Percentiles rank a stretch among this genome's conserved stretches.
Evolutionary conservation across 2,888 invertebrate species (phyloP).

Genomic region (Tipula vernalis): DNA sequence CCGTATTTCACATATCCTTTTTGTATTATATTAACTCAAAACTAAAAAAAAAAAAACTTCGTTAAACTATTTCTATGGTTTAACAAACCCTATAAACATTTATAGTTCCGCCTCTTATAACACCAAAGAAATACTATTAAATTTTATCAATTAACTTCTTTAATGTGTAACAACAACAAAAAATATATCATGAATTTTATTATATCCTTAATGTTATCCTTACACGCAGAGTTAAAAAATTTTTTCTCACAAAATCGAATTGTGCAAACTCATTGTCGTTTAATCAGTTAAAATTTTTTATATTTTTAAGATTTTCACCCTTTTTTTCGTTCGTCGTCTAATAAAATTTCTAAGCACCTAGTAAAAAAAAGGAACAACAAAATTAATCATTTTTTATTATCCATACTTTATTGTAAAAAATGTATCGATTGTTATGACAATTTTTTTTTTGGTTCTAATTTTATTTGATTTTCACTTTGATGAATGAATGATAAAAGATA

Average conservation of each 20-base stretch:
- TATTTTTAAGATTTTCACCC: not conserved
- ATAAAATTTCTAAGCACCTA: not conserved
- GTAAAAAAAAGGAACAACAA: not conserved
- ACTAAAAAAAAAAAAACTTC: not conserved
- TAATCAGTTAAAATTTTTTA: not conserved
- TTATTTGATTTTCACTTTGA: not conserved
- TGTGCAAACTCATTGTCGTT: slow-evolving; percentile 8
- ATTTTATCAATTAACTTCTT: slow-evolving; percentile 5
- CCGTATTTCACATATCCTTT: not conserved
- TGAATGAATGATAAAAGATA: not conserved
- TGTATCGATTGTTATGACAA: not conserved
- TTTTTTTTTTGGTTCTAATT: not conserved
- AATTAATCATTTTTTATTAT: slow-evolving; percentile 4
- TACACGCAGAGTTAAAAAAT: not conserved
- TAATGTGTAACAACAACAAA: not conserved
- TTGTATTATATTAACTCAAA: not conserved
- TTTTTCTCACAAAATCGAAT: not conserved
- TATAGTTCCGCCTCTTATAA: slow-evolving; percentile 5
- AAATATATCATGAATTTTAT: not conserved
- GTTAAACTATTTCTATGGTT: not conserved
- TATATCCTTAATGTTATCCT: slow-evolving; percentile 6
- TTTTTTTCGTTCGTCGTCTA: not conserved
- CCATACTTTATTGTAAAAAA: not conserved
- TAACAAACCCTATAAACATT: slow-evolving; percentile 10
- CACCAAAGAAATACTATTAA: not conserved